Evolutionary conservation across 1,140 invertebrate genomes (phyloP).

Genomic region (Argopecten irradians): DNA sequence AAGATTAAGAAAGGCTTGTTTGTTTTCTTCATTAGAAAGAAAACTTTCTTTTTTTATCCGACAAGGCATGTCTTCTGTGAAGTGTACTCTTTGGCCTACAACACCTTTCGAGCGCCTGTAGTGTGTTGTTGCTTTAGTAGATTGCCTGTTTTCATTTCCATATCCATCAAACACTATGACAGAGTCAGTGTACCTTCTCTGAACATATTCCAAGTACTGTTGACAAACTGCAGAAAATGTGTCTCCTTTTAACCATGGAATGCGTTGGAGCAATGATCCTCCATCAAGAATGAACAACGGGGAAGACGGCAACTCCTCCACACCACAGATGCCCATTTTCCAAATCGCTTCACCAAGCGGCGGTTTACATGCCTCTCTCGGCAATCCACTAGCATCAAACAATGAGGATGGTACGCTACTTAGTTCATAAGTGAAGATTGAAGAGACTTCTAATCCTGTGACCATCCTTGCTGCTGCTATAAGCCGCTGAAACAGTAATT

Average conservation of each 20-base stretch:
- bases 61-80: slow-evolving; percentile 20
- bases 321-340: background rate
- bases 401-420: slow-evolving; percentile 41
- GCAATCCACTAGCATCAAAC: slow-evolving; percentile 41
- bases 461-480: slow-evolving; percentile 32
- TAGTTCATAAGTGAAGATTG: slow-evolving; percentile 47
- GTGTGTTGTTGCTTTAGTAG: slow-evolving; percentile 31
- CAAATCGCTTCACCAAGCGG: slow-evolving; percentile 43
- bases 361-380: slow-evolving; percentile 35
- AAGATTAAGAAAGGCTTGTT: slow-evolving; percentile 25
- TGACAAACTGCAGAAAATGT: slow-evolving; percentile 25
- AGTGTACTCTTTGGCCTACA: background rate
- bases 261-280: slow-evolving; percentile 43
- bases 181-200: background rate
- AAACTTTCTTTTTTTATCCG: slow-evolving; percentile 27
- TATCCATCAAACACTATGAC: slow-evolving; percentile 44
- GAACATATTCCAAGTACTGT: slow-evolving; percentile 23
- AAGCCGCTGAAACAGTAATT: slow-evolving; percentile 57
- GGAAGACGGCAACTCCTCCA: background rate
- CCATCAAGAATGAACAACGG: slow-evolving; percentile 46
- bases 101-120: background rate
- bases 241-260: slow-evolving; percentile 33
- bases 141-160: background rate
- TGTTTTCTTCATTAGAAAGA: slow-evolving; percentile 31
- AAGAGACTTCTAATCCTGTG: slow-evolving; percentile 24